These are phyloP conservation scores for Leucosticte australis DNA, from an alignment of 2,113 vertebrate species.

Conservation along the genomic window DNA sequence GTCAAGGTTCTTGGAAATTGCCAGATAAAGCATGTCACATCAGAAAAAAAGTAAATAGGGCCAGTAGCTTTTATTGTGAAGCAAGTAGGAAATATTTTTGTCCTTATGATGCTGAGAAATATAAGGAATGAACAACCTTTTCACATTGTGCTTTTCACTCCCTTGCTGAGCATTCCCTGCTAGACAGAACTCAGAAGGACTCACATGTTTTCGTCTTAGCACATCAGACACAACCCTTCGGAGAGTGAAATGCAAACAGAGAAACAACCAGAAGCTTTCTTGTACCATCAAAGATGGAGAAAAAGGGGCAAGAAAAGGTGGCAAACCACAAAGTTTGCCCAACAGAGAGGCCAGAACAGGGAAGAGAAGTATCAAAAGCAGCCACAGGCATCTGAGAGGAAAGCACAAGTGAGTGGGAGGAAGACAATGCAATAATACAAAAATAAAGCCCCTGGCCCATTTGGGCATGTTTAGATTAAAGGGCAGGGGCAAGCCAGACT, in stretches of 20 bases:
- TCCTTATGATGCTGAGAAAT: neutral
- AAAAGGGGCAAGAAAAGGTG: conserved; percentile 19
- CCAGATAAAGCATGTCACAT: neutral
- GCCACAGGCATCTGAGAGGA: conserved; percentile 29
- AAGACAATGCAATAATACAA: neutral
- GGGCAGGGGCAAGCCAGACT: neutral
- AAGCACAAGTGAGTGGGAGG: conserved; percentile 27
- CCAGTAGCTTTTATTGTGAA: neutral
- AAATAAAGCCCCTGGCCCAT: conserved; percentile 40
- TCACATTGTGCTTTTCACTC: neutral
- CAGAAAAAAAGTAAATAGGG: neutral
- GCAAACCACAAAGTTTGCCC: conserved; percentile 25
- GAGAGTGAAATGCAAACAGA: neutral
- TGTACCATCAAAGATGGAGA: conserved; percentile 33
- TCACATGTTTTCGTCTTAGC: neutral
- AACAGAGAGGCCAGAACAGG: conserved; percentile 7
- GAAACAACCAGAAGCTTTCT: conserved; percentile 23
- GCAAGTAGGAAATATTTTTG: neutral
- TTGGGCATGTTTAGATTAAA: conserved; percentile 1
- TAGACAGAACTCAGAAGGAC: neutral
- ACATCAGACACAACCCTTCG: neutral
- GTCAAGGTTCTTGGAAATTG: neutral
- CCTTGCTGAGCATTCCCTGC: neutral
- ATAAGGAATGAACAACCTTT: neutral
- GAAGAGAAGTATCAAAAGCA: conserved; percentile 33